Conservation (phyloP, 2,797 vertebrate species). For the Myoxocephalus aenaeus region DNA sequence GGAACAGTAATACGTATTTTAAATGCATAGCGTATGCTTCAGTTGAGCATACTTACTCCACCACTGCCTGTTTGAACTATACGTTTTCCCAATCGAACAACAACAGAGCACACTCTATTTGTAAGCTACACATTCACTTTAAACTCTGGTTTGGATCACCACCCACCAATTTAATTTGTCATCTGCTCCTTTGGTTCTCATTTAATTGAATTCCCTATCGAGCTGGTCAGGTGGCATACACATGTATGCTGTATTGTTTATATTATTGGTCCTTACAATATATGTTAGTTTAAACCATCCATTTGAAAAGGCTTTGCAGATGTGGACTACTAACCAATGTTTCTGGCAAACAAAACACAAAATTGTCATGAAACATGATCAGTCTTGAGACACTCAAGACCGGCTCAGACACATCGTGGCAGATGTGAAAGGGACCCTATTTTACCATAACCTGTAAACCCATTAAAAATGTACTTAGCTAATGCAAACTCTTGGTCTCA, state of each 20-base stretch:
- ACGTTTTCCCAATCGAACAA: not conserved
- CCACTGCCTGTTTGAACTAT: not conserved
- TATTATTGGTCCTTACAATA: not conserved
- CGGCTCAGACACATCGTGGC: too few species aligned
- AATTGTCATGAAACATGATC: too few species aligned
- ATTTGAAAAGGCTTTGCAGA: too few species aligned
- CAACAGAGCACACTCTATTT: not conserved
- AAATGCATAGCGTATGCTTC: conserved; percentile 1
- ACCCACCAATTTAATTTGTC: not conserved
- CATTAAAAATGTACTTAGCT: not conserved
- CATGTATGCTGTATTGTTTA: too few species aligned
- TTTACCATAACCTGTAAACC: not conserved
- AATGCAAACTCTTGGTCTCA: not conserved
- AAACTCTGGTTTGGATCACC: not conserved
- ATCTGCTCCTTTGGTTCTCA: not conserved
- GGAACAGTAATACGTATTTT: not conserved
- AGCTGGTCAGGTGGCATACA: not conserved
- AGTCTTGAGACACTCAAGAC: too few species aligned
- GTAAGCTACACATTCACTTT: not conserved
- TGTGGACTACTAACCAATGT: too few species aligned
- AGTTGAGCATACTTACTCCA: not conserved
- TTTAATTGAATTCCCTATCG: not conserved
- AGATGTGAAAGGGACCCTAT: too few species aligned
- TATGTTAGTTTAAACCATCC: not conserved
- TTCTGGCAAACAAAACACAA: too few species aligned